Percentiles rank a stretch among this genome's conserved stretches.
phyloP scores from a whole-genome alignment of 2,797 vertebrate species.

The Tenualosa thibaudeaui region DNA sequence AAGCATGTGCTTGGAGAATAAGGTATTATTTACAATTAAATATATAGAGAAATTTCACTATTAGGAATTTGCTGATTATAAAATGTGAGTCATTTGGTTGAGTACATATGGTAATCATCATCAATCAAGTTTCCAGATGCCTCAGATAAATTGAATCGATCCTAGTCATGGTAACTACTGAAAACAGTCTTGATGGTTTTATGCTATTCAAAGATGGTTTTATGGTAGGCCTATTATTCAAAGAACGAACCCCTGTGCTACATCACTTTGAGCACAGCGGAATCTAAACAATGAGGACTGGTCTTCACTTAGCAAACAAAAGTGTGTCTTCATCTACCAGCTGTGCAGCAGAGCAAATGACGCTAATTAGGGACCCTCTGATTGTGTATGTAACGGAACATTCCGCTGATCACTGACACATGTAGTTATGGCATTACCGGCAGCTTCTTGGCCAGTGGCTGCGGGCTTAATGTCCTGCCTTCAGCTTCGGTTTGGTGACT shows the following conservation, averaged over 20 bases:
- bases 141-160: not conserved
- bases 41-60: not conserved
- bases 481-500: constrained; percentile 27
- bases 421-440: constrained; percentile 60
- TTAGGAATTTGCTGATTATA: constrained; percentile 7
- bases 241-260: constrained; percentile 42
- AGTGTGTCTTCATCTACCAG: constrained; percentile 56
- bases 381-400: constrained; percentile 46
- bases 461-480: constrained; percentile 44
- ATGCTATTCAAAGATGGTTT: not conserved
- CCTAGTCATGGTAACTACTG: not conserved
- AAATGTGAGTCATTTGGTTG: not conserved
- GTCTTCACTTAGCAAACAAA: constrained; percentile 26
- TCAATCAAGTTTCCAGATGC: constrained; percentile 14
- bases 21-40: not conserved
- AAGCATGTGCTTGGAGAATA: not conserved
- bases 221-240: constrained; percentile 15
- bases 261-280: constrained; percentile 37
- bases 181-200: constrained; percentile 1
- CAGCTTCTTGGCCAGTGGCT: constrained; percentile 52
- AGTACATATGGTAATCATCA: constrained; percentile 8
- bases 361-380: constrained; percentile 55
- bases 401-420: constrained; percentile 61
- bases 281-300: not conserved
- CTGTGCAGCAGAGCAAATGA: constrained; percentile 49